phyloP scores from a whole-genome alignment of 2,113 vertebrate genomes.

The Brachionichthys hirsutus region DNA sequence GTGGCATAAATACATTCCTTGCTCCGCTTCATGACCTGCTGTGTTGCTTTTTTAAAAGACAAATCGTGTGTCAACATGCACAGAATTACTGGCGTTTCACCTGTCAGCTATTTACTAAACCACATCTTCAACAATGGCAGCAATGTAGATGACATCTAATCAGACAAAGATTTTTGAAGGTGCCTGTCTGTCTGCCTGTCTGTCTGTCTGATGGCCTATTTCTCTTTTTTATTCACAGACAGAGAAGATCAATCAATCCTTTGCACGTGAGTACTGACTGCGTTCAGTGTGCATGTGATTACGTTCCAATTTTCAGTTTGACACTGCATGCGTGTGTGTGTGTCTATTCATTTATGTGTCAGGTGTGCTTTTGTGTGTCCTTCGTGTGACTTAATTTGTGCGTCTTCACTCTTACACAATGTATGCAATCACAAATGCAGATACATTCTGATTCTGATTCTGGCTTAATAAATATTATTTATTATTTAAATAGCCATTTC shows the following conservation, averaged over 20 bases:
- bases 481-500: too few species aligned
- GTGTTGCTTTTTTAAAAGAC: slow-evolving; percentile 16
- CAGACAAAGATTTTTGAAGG: too few species aligned
- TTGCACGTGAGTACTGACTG: slow-evolving; percentile 86
- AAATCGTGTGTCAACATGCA: slow-evolving; percentile 10
- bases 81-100: not conserved
- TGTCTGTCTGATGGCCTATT: not conserved
- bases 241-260: slow-evolving; percentile 91
- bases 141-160: not conserved
- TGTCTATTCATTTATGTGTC: too few species aligned
- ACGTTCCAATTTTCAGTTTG: not conserved
- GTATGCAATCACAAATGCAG: too few species aligned
- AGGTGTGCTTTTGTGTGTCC: slow-evolving; percentile 4
- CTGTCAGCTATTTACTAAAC: not conserved
- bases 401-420: not conserved
- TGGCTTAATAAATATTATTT: too few species aligned
- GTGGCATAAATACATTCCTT: not conserved
- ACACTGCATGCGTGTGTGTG: too few species aligned
- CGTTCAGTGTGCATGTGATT: slow-evolving; percentile 10
- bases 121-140: not conserved
- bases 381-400: not conserved
- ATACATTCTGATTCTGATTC: too few species aligned
- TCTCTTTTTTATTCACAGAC: slow-evolving; percentile 73
- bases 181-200: not conserved
- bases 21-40: not conserved